Conservation (phyloP, 2,888 invertebrate genomes). For the Romanomermis culicivorax region DNA sequence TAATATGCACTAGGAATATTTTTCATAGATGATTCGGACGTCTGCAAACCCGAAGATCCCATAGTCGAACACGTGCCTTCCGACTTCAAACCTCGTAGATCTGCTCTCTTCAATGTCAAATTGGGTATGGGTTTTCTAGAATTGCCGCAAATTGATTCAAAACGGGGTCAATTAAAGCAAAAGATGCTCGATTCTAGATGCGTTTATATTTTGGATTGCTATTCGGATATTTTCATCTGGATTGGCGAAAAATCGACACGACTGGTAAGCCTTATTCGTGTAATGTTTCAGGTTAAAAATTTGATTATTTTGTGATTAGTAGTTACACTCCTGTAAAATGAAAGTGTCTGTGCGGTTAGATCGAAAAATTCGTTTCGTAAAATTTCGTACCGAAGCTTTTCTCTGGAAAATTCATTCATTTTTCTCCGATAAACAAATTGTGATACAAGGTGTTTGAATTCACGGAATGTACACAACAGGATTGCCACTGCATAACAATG, state of each 20-base stretch:
- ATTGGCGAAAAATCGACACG: constrained; percentile 92
- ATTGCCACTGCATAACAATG: no score
- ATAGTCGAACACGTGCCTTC: constrained; percentile 44
- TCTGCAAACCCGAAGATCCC: constrained; percentile 15
- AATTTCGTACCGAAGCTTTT: no score
- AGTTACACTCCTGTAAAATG: no score
- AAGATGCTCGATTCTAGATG: constrained; percentile 62
- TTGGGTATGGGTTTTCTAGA: constrained; percentile 96
- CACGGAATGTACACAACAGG: no score
- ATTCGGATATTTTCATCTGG: constrained; percentile 39
- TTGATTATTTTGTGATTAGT: no score
- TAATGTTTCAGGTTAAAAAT: no score
- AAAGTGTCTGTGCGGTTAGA: no score
- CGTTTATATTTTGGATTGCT: constrained; percentile 88
- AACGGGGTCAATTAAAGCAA: constrained; percentile 44
- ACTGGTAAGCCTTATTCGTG: constrained; percentile 38
- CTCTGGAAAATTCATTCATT: no score
- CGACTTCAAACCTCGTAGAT: constrained; percentile 43
- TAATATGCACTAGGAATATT: neutral
- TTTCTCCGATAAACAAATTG: no score
- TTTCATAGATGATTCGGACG: neutral
- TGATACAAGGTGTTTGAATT: no score
- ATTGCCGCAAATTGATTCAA: constrained; percentile 52
- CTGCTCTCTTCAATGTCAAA: constrained; percentile 75
- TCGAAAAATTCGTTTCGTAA: no score